Base-by-base conservation (phyloP, 2,113 vertebrate genomes). In the Salvator merianae region DNA sequence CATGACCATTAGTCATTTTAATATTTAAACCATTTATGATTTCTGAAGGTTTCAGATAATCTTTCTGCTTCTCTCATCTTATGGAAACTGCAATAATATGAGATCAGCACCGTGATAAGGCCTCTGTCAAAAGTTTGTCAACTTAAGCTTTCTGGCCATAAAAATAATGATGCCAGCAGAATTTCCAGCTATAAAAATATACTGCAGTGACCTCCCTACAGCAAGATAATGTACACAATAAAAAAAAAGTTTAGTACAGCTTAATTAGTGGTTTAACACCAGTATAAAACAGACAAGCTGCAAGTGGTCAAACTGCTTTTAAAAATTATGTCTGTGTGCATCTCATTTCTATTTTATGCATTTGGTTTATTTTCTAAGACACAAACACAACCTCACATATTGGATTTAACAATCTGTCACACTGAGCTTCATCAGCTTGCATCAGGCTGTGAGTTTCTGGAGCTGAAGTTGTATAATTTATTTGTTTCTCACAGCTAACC, bases 81-180 rank as follows among this genome's bases (percentile, higher is more conserved):
- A 50, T 77, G 53, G 55, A 88, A 80, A 26, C 53, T 53, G 10
- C 7, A 69, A 47, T 1, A 26, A 43, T 30, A 77, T 47, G 53
- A 50, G 66, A 40, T 5, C 26, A 10, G 24, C 63, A 28, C 7
- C 40, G 59, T 3, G 28, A 43, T 38, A 79, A 28, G 66, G 14
- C 20, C 0, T 69, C 30, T 16, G 73, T 84, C 75, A 77, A 59
- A 80, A 86, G 7, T 55, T 79, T 7, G 2, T 47, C 71, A 63
- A 55, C 3, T 26, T 2, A 40, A 50, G 62, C 43, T 87, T 84
- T 86, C 40, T 79, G 81, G 50, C 28, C 7, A 69, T 6, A 26
- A 78, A 86, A 79, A 32, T 83, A 77, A 84, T 59, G 53, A 79
- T 7, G 83, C 7, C 34, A 86, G 66, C 34, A 38, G 78, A 34